Base-by-base conservation (phyloP, 2,888 invertebrate genomes). In the Pyrochroa serraticornis region DNA sequence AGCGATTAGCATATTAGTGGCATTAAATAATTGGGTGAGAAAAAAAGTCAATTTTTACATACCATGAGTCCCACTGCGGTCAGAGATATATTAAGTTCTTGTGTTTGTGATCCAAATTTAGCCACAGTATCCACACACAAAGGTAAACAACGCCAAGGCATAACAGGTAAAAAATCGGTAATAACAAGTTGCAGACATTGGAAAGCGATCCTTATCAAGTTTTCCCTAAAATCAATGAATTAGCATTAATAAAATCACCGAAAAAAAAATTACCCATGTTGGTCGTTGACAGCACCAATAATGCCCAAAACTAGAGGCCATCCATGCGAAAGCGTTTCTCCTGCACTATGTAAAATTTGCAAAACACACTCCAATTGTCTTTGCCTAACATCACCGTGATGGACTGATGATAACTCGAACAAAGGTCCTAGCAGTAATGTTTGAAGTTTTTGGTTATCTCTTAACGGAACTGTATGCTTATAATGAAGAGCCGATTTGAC, bases 231-330 rank as follows among this genome's bases (percentile, higher is more conserved):
- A 74, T 3, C 5, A 2, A 64, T 60, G 38, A 62, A 50, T 43
- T 30, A 22, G 6, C 36, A 41, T 31, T 22, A n/a, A 47, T 13
- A 34, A 47, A 51, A 50, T 32, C 1, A n/a, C n/a, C 31, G 36
- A 22, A 9, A 33, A 12, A n/a, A 30, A 35, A 63, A 62, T 74
- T 79, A 93, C 93, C 93, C 93, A 76, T 96, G 96, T 75, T 93
- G 92, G 72, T 93, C 91, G 64, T 91, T 92, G 41, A 97, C 93
- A 56, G 96, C 95, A n/a, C 96, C 95, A 71, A 97, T 93, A 70
- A 97, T 94, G 72, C 92, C 92, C 70, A 98, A 87, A 72, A 97
- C 90, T 59, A 93, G 86, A 13, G 97, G 96, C 97, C 97, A 98
- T 45, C 97, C 96, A 73, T 94, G 92, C 2, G 92, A 91, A 36